Base-by-base conservation (phyloP, 64 coral and sea anemone species). In the Exaiptasia diaphana region DNA sequence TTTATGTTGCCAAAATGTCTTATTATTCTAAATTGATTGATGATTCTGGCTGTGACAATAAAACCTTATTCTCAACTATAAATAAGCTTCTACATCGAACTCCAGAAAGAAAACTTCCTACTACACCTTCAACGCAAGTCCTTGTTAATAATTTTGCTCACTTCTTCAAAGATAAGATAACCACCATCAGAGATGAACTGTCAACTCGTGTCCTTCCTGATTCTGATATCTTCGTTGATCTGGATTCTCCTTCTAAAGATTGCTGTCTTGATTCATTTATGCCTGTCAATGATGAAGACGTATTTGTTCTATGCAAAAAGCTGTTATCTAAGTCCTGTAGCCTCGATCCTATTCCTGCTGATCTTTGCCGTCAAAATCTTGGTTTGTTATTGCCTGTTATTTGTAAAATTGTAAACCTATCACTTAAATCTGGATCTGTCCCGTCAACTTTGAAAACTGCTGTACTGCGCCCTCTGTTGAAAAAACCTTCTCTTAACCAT, bases 401-500 rank as follows among this genome's bases (percentile, higher is more conserved):
- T 32, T 75, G 46, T 30, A 45, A 33, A 75, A 53, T 75, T 34
- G 72, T 53, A 50, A 75, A 53, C n/a, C 49, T 75, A 29, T 75
- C 72, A 32, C 72, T 75, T 31, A 27, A 27, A 75, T 45, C 43
- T 75, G 72, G 72, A 17, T 7, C 34, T 53, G 24, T 75, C 20
- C 72, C 72, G n/a, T 75, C 42, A 31, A 50, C 72, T 33, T 45
- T 50, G n/a, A n/a, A n/a, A n/a, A n/a, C n/a, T 50, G 44, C 46
- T 52, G 72, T 75, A n/a, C 28, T 75, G 44, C 34, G 31, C 3
- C 23, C 23, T 26, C 43, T 75, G 31, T 46, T 75, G 26, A 53
- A 53, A 50, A 75, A 75, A 50, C 43, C 72, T 46, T 75, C 72
- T 52, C 72, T 75, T 18, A 50, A 75, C 28, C 46, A 75, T 52